Base-by-base conservation (phyloP, 1,140 invertebrate species). In the Parapsyche elsis region DNA sequence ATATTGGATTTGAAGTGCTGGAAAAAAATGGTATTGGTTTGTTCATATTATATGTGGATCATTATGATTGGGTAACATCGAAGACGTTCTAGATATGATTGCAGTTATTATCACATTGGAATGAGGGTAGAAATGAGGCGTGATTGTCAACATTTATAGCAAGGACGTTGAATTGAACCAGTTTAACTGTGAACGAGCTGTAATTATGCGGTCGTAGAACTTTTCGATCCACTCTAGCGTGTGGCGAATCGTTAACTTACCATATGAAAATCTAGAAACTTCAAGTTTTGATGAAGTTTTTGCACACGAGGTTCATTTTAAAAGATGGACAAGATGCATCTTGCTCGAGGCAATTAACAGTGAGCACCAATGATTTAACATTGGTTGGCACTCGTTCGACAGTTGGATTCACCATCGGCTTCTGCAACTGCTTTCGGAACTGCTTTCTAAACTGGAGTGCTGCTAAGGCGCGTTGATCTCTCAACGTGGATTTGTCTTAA, bases 391-490 rank as follows among this genome's bases (percentile, higher is more conserved):
- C 30, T 38, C 2, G 30, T 38, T 7, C 30, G 30, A 38, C 30
- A 38, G 30, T 38, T 38, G 30, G 30, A 38, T 38, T 38, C 30
- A 38, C 30, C 30, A 38, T 38, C n/a, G n/a, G 26, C 64, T 67
- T 67, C 24, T 75, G 19, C 16, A 21, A 57, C 73, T 46, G 44
- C 73, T 75, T 75, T 75, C 73, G 73, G 73, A 75, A 75, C 73
- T 75, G 44, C 73, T 75, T 75, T 75, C 73, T 75, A 75, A 75
- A 59, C 53, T 26, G 23, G 46, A 57, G 21, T 59, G 46, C 24
- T 23, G 14, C 14, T n/a, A n/a, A 57, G 53, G 19, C 14, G 19
- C 53, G 53, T 21, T 57, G 19, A 16, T 57, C 14, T 57, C 30
- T 38, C 30, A 38, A 7, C 30, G 30, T 38, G 30, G 30, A 38